Evolutionary conservation across 2,888 invertebrate genomes (phyloP), one percentile per base, ranked within the genome.

Genomic region (Amblyteles armatorius): DNA sequence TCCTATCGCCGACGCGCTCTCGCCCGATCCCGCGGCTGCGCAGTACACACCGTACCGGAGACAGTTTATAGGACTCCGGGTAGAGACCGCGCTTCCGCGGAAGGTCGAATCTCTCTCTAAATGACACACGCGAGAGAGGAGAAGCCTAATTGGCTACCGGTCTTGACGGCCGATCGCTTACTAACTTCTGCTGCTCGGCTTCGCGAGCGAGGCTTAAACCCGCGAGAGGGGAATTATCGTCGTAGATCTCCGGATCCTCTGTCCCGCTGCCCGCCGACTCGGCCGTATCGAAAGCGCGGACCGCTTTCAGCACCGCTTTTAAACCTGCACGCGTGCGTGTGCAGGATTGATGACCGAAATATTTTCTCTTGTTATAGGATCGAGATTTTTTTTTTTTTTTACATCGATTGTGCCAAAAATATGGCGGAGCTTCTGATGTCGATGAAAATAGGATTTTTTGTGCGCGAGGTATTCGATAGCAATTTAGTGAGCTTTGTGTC

Each of bases 71-170:
- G 40, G 52, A 22, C 52, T 33, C 26, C 26, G 60, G 19, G 19
- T 60, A 82, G 40, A 71, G 65, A 11, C 16, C 71, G 82, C 79
- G 78, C 81, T 85, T 85, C 82, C 84, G 84, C 84, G 84, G 84
- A 85, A 85, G 84, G 84, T 82, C 84, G 84, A 82, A 82, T 82
- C 82, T 85, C 82, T 82, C 76, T 82, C 82, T 85, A 82, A 85
- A 85, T 85, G 84, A 85, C 82, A 85, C 84, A 85, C 74, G 57
- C 82, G 79, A 85, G 82, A 85, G 84, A 82, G 79, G 72, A 82
- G 82, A 85, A 85, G 84, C 84, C 84, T 85, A 85, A 85, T 85
- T 85, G 84, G 84, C 84, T 85, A 85, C 84, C 84, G 84, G 84
- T 85, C 84, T 85, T 85, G 84, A 85, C 82, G 84, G 84, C 84